Percentiles rank a stretch among this genome's conserved stretches.
Conservation (phyloP, 1,140 invertebrate species). For the Ceratitis capitata region DNA sequence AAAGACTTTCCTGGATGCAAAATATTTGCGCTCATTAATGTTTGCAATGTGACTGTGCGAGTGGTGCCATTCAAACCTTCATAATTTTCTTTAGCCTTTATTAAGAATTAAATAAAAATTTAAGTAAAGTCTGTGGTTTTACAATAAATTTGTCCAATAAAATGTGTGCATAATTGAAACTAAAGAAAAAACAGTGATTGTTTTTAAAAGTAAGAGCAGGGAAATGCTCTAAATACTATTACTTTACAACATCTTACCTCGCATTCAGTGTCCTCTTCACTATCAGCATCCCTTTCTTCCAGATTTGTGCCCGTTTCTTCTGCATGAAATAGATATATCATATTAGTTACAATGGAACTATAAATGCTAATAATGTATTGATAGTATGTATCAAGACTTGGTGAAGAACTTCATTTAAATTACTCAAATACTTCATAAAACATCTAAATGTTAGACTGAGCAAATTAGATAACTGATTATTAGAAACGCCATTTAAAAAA, state of each 20-base stretch:
- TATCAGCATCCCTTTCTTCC: background rate
- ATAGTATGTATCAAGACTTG: too few relatives aligned
- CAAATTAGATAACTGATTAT: too few relatives aligned
- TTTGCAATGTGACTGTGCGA: slow-evolving; percentile 84
- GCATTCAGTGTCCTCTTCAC: background rate
- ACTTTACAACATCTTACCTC: background rate
- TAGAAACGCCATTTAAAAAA: too few relatives aligned
- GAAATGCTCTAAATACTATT: background rate
- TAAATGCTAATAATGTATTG: too few relatives aligned
- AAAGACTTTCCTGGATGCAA: slow-evolving; percentile 81
- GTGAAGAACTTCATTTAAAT: too few relatives aligned
- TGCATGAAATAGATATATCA: background rate
- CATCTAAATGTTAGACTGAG: too few relatives aligned
- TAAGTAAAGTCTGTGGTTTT: background rate
- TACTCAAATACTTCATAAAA: too few relatives aligned
- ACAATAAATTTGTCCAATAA: background rate
- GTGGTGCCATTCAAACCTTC: slow-evolving; percentile 67
- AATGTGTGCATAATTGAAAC: background rate
- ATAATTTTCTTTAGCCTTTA: slow-evolving; percentile 60
- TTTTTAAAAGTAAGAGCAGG: background rate
- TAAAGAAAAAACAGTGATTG: background rate
- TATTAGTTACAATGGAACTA: too few relatives aligned
- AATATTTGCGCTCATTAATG: slow-evolving; percentile 81
- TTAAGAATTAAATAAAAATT: background rate
- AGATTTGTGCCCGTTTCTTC: background rate